Evolutionary conservation across 2,888 invertebrate genomes (phyloP).

Genomic region (Heliconius ethilla): DNA sequence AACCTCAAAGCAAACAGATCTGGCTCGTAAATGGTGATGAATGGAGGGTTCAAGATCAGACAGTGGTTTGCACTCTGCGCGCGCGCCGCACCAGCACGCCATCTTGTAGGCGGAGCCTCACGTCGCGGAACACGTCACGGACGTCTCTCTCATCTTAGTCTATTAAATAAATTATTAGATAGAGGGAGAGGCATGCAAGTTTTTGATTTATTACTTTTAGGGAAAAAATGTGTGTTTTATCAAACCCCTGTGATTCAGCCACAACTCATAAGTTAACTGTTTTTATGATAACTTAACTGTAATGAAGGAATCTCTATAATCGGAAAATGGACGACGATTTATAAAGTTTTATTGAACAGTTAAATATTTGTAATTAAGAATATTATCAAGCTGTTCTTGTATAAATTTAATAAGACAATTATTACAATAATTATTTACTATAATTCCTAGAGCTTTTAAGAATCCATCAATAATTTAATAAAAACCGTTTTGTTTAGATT

Average conservation of each 20-base stretch:
- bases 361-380: too few relatives aligned
- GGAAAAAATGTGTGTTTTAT: not conserved
- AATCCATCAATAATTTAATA: not conserved
- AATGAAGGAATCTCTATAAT: not conserved
- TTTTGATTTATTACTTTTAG: conserved; percentile 35
- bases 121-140: conserved; percentile 43
- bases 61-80: conserved; percentile 52
- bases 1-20: conserved; percentile 64
- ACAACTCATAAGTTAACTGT: not conserved
- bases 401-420: not conserved
- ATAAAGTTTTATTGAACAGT: not conserved
- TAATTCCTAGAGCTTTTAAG: not conserved
- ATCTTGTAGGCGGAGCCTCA: conserved; percentile 72
- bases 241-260: not conserved
- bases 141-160: conserved; percentile 56
- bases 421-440: not conserved
- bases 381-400: too few relatives aligned
- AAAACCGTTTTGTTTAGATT: not conserved
- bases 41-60: conserved; percentile 75
- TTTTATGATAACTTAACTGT: not conserved
- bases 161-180: conserved; percentile 52
- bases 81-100: conserved; percentile 58
- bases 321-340: not conserved
- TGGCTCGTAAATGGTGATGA: conserved; percentile 74
- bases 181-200: conserved; percentile 58